These are phyloP conservation scores for Acanthosepion esculentum DNA, from an alignment of 2,888 invertebrate genomes.

Conservation along the genomic window DNA sequence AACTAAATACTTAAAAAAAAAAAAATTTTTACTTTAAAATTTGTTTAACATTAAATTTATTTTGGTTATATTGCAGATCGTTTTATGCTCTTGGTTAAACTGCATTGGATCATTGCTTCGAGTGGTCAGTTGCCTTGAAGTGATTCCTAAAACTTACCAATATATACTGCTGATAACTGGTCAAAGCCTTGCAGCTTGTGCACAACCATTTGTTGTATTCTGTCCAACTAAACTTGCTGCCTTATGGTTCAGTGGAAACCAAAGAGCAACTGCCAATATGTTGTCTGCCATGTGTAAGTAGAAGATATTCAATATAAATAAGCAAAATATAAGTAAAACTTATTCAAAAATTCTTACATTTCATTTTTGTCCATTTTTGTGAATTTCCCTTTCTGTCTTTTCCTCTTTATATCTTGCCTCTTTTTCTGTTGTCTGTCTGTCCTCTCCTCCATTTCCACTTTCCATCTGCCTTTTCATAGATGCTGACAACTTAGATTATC, in stretches of 20 bases:
- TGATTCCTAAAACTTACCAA: slow-evolving; percentile 57
- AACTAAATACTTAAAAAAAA: background rate
- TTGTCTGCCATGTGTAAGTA: slow-evolving; percentile 74
- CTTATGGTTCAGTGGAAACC: slow-evolving; percentile 76
- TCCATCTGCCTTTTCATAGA: too few relatives aligned
- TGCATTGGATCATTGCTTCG: slow-evolving; percentile 75
- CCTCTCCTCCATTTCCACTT: too few relatives aligned
- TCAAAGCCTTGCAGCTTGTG: slow-evolving; percentile 76
- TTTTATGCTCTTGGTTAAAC: slow-evolving; percentile 76
- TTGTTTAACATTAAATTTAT: background rate
- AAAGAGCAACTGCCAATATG: slow-evolving; percentile 77
- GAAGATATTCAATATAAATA: background rate
- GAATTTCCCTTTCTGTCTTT: too few relatives aligned
- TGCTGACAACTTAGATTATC: too few relatives aligned
- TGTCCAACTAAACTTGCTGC: slow-evolving; percentile 77
- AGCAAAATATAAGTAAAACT: too few relatives aligned
- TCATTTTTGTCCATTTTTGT: too few relatives aligned
- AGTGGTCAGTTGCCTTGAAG: slow-evolving; percentile 70
- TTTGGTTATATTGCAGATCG: slow-evolving; percentile 67
- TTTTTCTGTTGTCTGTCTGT: too few relatives aligned
- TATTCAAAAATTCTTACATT: too few relatives aligned
- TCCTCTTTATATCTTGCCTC: too few relatives aligned
- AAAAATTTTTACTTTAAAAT: background rate
- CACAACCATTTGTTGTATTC: slow-evolving; percentile 77
- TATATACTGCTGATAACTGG: slow-evolving; percentile 72